Evolutionary conservation across 1,140 invertebrate species (phyloP), one percentile per base, ranked within the genome.

Genomic region (Protaetia brevitarsis): DNA sequence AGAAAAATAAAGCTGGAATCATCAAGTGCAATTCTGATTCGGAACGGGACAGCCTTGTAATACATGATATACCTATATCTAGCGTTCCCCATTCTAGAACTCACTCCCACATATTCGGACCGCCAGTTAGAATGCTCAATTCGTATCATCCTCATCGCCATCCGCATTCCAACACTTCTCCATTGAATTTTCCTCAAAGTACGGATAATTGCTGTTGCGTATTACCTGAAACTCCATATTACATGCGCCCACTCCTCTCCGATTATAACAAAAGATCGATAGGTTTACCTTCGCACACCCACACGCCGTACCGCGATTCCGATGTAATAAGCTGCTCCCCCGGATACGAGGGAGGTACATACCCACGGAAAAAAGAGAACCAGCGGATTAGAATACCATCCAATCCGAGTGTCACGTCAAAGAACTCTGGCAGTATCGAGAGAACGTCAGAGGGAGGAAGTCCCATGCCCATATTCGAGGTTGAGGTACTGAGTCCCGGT

Each of bases 321-420:
- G 57, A 68, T 28, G 59, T 69, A 21, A 68, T 68, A 21, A 66
- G 76, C 0, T 80, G 81, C 30, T 77, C 78, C 4, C 79, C 78
- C 51, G 84, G 79, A 3, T 90, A 89, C 73, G 89, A 92, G 59
- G 87, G 89, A 26, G 90, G 92, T 2, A 95, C 93, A 0, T 94
- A 94, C 82, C 93, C 92, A 0, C 83, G 92, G 41, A 92, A 93
- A 69, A 59, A 67, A 51, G 90, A 90, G 73, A 90, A 93, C 21
- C 65, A 90, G 90, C 74, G 90, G 92, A 90, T 94, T 79, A 84
- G 93, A 68, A 95, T 97, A 77, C 94, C 95, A 3, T 96, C 94
- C 4, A 97, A 94, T 82, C 92, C 92, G 11, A 96, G 94, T 82
- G 93, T 96, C 3, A 90, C 91, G 1, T 94, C 92, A 37, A 95